phyloP scores from a whole-genome alignment of 2,797 vertebrate genomes.

The Cryptoblepharus egeriae region DNA sequence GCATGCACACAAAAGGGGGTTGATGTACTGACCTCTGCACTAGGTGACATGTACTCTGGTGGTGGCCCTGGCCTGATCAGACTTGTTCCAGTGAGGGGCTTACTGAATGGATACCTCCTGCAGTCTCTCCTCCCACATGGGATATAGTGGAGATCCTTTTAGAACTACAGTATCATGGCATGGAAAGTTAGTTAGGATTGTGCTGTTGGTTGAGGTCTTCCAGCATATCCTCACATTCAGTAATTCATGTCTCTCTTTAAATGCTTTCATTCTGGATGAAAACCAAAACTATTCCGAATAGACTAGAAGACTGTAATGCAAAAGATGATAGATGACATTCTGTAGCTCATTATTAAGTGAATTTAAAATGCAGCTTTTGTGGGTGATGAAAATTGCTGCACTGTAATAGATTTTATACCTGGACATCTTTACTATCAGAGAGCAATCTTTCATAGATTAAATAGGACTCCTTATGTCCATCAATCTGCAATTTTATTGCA shows the following conservation, averaged over 20 bases:
- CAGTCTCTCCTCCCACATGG: too few relatives aligned
- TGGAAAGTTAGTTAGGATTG: too few relatives aligned
- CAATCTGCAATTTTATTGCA: neutral
- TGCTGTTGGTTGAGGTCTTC: neutral
- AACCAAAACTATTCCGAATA: slow-evolving; percentile 39
- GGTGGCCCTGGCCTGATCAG: too few relatives aligned
- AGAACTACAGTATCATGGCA: too few relatives aligned
- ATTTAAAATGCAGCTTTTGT: slow-evolving; percentile 38
- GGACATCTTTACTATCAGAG: slow-evolving; percentile 3
- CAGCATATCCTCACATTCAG: neutral
- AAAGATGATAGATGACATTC: slow-evolving; percentile 19
- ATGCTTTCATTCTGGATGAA: slow-evolving; percentile 2
- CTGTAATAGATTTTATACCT: neutral
- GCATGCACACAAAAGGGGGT: too few relatives aligned
- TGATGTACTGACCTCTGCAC: too few relatives aligned
- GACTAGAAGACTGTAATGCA: neutral
- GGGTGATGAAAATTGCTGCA: slow-evolving; percentile 23
- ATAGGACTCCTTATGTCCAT: neutral
- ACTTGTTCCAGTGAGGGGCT: too few relatives aligned
- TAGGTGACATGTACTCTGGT: too few relatives aligned
- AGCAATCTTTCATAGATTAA: slow-evolving; percentile 10
- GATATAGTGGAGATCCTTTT: too few relatives aligned
- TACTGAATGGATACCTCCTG: too few relatives aligned
- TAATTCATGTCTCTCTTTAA: neutral
- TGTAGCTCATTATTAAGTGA: neutral